Conservation (phyloP, 1,140 invertebrate genomes). For the Papilio dardanus region DNA sequence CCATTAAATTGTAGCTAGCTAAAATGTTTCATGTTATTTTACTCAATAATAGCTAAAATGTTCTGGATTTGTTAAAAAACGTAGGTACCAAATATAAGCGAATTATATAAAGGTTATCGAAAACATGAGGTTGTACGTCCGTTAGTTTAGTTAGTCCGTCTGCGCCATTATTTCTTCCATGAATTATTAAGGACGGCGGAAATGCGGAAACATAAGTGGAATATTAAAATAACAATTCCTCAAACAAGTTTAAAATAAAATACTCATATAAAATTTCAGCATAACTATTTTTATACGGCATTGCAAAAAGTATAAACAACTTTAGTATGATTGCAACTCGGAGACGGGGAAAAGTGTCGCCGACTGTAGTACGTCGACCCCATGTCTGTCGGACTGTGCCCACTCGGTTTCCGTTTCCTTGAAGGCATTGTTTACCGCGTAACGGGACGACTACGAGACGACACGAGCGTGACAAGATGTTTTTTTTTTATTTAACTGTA, state of each 20-base stretch:
- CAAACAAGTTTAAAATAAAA: background rate
- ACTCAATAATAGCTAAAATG: background rate
- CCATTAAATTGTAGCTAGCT: background rate
- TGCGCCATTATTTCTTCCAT: background rate
- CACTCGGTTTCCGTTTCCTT: slow-evolving; percentile 35
- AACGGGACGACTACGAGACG: slow-evolving; percentile 24
- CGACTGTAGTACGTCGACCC: slow-evolving; percentile 27
- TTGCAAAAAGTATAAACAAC: background rate
- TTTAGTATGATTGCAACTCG: background rate
- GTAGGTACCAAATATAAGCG: background rate
- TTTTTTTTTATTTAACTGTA: background rate
- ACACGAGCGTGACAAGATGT: background rate
- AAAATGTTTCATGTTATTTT: background rate
- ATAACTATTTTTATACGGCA: background rate
- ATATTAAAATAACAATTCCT: background rate
- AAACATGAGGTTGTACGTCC: too few species aligned
- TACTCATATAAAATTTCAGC: background rate
- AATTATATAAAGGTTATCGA: too few species aligned
- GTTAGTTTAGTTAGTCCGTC: too few species aligned
- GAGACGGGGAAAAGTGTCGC: slow-evolving; percentile 25
- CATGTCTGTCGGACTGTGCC: slow-evolving; percentile 35
- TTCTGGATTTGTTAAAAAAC: background rate
- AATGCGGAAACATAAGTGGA: background rate
- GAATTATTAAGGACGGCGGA: background rate
- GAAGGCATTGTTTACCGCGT: slow-evolving; percentile 27